Evolutionary conservation across 2,888 invertebrate genomes (phyloP).

Genomic region (Mimas tiliae): DNA sequence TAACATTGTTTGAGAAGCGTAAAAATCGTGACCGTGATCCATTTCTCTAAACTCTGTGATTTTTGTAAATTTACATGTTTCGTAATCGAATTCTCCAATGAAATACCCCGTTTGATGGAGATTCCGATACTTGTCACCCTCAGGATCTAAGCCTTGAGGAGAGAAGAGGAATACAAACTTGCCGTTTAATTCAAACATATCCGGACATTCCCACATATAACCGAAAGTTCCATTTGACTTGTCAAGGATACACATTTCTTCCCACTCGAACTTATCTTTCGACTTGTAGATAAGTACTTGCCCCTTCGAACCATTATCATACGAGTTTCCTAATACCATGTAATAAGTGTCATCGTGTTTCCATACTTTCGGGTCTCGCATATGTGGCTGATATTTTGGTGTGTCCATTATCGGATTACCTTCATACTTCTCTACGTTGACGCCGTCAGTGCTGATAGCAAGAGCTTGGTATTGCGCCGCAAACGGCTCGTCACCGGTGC

Average conservation of each 20-base stretch:
- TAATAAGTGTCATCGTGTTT: conserved; percentile 63
- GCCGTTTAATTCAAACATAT: conserved; percentile 71
- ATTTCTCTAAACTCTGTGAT: conserved; percentile 60
- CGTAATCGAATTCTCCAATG: conserved; percentile 70
- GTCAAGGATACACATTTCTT: conserved; percentile 53
- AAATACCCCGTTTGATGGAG: conserved; percentile 73
- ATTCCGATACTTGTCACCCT: conserved; percentile 66
- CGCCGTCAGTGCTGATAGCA: conserved; percentile 65
- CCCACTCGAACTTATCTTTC: conserved; percentile 61
- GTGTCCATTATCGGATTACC: conserved; percentile 65
- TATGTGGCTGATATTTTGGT: conserved; percentile 61
- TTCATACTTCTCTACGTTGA: conserved; percentile 57
- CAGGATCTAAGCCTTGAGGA: conserved; percentile 66
- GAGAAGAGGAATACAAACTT: conserved; percentile 70
- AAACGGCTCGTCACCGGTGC: conserved; percentile 52
- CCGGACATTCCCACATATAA: conserved; percentile 82
- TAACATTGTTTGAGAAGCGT: conserved; percentile 71
- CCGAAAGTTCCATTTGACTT: conserved; percentile 66
- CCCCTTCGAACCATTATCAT: conserved; percentile 56
- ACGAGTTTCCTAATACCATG: conserved; percentile 75
- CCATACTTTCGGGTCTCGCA: conserved; percentile 82
- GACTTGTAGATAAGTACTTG: conserved; percentile 66
- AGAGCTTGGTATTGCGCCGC: conserved; percentile 64
- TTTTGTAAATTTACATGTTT: conserved; percentile 52
- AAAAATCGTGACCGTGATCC: conserved; percentile 74